Evolutionary conservation across 1,140 invertebrate genomes (phyloP), one percentile per base, ranked within the genome.

Genomic region (Halictus rubicundus): DNA sequence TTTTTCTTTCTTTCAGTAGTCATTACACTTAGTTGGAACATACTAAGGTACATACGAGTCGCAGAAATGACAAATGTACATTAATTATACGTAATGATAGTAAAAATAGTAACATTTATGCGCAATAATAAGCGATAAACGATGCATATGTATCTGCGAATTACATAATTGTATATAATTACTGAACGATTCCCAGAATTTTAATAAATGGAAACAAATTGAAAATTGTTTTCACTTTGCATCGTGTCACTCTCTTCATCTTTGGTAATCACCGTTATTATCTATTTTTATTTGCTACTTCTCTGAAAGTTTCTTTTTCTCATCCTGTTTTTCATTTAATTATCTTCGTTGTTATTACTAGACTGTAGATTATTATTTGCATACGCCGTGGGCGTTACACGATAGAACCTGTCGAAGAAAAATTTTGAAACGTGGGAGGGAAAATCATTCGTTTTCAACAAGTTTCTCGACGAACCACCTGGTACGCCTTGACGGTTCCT

Each of bases 401-500:
- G 10, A 46, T 46, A 12, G 12, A 46, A 9, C 2, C 42, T 46
- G 42, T 46, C 42, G 42, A 46, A 46, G 10, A 12, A 46, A 46
- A 46, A 46, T 46, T 46, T 46, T 46, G 42, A 46, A 46, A 46
- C 1, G 12, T 46, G 10, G 14, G 49, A 61, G 12, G 10, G 10
- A 63, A 32, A 37, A 12, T 37, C 27, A 63, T 63, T 37, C 3
- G 16, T 32, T 37, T 63, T 27, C 27, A 19, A 63, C 39, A n/a
- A 19, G 6, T n/a, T 19, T 9, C 6, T 25, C 12, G 16, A 21
- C 6, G 32, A 19, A 39, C 19, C 32, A 7, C 9, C 54, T 8
- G n/a, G 21, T 19, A 10, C n/a, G 7, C 42, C 57, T 27, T 63
- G 42, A 70, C 57, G 65, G 73, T 83, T 82, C 14, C 42, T 78